A percentile compares a stretch with the other conserved stretches of the same genome.
phyloP scores from a whole-genome alignment of 2,797 vertebrate species.

The Xenentodon cancila region DNA sequence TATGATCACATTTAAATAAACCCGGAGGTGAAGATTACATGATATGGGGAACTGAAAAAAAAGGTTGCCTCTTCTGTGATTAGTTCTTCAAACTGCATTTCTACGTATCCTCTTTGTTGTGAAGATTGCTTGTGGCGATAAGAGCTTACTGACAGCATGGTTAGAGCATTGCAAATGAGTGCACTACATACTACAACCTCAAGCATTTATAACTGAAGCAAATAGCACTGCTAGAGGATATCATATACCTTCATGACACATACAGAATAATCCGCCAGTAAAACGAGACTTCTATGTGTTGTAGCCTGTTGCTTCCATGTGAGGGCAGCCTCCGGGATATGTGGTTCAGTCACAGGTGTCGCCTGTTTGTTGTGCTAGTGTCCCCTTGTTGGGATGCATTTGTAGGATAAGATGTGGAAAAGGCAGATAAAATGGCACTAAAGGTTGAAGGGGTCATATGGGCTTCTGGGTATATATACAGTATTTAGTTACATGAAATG shows the following conservation, averaged over 20 bases:
- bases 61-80: constrained; percentile 18
- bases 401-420: no score
- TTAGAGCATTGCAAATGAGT: constrained; percentile 3
- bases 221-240: background rate
- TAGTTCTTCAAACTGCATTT: constrained; percentile 22
- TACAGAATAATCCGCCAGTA: background rate
- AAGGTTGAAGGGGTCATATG: no score
- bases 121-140: constrained; percentile 14
- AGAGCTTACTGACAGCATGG: constrained; percentile 12
- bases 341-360: no score
- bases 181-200: background rate
- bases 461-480: no score
- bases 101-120: constrained; percentile 11
- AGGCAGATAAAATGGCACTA: no score
- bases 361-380: no score
- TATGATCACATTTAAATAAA: constrained; percentile 55
- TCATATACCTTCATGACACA: background rate
- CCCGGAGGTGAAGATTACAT: constrained; percentile 28
- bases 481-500: no score
- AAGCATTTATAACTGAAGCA: background rate
- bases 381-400: no score
- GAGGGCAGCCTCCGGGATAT: background rate
- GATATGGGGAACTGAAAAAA: constrained; percentile 19
- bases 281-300: background rate
- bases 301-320: background rate